Percentiles rank a stretch among this genome's conserved stretches.
phyloP scores from a whole-genome alignment of 2,797 vertebrate genomes.

The Gymnocypris eckloni region DNA sequence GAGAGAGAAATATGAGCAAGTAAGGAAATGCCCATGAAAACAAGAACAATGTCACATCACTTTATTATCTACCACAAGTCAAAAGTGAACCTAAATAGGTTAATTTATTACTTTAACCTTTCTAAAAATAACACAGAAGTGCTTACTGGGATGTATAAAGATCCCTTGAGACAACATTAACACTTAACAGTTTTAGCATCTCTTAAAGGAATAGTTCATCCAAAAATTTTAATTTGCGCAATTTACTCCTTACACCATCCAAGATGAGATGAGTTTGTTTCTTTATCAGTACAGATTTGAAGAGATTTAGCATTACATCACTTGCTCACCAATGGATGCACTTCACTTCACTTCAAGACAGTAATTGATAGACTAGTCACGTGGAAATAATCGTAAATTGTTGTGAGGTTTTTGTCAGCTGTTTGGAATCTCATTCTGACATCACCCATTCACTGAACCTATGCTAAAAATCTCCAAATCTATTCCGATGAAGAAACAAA shows the following conservation, averaged over 20 bases:
- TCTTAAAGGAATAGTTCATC: background rate
- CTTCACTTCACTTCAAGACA: background rate
- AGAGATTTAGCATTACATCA: background rate
- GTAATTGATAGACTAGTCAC: background rate
- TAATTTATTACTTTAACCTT: background rate
- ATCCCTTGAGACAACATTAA: constrained; percentile 4
- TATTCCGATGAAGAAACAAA: background rate
- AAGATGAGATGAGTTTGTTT: background rate
- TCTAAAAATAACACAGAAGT: background rate
- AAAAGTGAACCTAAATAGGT: background rate
- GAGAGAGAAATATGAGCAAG: background rate
- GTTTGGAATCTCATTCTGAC: background rate
- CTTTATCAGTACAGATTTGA: background rate
- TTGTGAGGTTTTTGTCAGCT: background rate
- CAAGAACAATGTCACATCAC: background rate
- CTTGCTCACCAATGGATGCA: background rate
- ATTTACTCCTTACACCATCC: background rate
- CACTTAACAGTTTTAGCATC: background rate
- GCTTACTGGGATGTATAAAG: background rate
- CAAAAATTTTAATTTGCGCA: background rate
- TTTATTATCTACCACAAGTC: background rate
- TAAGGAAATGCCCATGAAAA: constrained; percentile 22
- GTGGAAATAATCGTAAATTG: background rate
- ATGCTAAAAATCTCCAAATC: background rate
- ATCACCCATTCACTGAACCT: background rate